Evolutionary conservation across 2,113 vertebrate species (phyloP).

Genomic region (Labeo rohita): DNA sequence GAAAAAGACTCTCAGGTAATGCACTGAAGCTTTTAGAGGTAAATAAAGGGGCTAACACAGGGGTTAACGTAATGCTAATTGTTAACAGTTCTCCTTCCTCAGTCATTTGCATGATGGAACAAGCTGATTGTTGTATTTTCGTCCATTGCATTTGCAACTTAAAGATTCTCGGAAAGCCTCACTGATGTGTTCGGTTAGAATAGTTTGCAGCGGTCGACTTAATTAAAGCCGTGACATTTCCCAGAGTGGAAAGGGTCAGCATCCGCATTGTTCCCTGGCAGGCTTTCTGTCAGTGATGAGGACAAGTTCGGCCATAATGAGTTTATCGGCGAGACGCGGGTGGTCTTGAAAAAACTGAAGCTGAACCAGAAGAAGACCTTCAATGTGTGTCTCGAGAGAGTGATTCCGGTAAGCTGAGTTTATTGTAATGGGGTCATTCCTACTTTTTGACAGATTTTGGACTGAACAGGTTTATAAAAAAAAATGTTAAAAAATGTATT

Average conservation of each 20-base stretch:
- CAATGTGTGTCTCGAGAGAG: constrained; percentile 94
- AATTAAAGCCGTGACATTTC: constrained; percentile 50
- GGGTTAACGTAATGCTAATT: background rate
- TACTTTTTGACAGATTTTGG: background rate
- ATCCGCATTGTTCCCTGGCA: constrained; percentile 60
- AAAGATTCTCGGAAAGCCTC: background rate
- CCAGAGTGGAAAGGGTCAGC: constrained; percentile 34
- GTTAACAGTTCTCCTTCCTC: background rate
- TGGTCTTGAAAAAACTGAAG: constrained; percentile 95
- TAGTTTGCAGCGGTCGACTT: background rate
- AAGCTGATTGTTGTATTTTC: background rate
- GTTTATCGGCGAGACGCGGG: constrained; percentile 95
- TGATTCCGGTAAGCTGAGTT: constrained; percentile 83
- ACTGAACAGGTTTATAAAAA: background rate
- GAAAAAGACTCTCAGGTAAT: constrained; percentile 92
- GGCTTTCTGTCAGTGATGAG: constrained; percentile 95
- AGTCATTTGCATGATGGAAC: background rate
- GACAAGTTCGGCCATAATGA: constrained; percentile 98
- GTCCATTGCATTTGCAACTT: background rate
- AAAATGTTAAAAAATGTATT: no score
- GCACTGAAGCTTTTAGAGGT: background rate
- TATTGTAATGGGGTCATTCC: background rate
- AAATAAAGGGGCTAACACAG: background rate
- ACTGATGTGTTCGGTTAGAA: constrained; percentile 2
- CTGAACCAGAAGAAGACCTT: constrained; percentile 93